phyloP scores from a whole-genome alignment of 2,113 vertebrate species.

The Microcebus murinus region DNA sequence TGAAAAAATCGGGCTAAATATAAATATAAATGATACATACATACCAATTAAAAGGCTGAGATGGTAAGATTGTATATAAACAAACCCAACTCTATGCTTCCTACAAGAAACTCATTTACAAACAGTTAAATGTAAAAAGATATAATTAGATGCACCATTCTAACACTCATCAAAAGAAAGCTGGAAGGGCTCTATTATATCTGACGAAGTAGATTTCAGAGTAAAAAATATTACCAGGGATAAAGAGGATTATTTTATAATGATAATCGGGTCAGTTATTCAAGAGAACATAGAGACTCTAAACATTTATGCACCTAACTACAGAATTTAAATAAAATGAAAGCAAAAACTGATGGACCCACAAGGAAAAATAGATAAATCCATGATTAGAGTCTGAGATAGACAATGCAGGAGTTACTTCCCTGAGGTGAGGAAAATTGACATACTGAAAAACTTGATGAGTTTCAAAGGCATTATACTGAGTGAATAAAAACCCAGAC shows the following conservation, averaged over 20 bases:
- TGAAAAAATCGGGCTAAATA: neutral
- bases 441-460: neutral
- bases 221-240: neutral
- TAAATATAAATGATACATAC: neutral
- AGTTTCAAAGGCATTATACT: neutral
- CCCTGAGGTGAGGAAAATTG: neutral
- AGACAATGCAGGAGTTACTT: neutral
- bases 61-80: neutral
- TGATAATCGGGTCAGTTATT: neutral
- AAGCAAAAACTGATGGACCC: neutral
- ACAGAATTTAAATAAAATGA: neutral
- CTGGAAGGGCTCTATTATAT: neutral
- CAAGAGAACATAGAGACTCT: neutral
- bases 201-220: neutral
- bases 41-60: neutral
- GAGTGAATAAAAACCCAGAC: neutral
- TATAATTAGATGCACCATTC: neutral
- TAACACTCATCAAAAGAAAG: neutral
- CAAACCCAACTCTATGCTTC: conserved; percentile 2
- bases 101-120: neutral
- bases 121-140: neutral
- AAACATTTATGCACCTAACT: neutral
- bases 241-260: neutral
- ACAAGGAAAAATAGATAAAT: neutral
- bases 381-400: neutral